Percentiles rank a stretch among this genome's conserved stretches.
phyloP scores from a whole-genome alignment of 2,113 vertebrate genomes.

The Poeciliopsis retropinna region DNA sequence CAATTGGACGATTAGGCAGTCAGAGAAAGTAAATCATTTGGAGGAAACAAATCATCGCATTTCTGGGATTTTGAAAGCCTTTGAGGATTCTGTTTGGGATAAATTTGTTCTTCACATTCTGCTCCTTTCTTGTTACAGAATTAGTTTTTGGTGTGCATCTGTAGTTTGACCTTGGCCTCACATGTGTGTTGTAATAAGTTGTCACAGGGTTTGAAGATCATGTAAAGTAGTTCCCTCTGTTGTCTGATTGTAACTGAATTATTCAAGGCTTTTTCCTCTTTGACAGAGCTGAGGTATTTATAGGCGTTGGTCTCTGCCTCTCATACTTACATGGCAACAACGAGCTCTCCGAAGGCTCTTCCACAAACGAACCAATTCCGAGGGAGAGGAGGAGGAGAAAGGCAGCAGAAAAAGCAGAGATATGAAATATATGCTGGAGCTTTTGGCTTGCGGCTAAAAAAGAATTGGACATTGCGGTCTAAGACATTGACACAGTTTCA shows the following conservation, averaged over 20 bases:
- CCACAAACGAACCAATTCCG: slow-evolving; percentile 46
- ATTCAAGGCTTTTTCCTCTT: slow-evolving; percentile 61
- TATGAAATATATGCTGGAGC: slow-evolving; percentile 33
- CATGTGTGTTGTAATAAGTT: slow-evolving; percentile 8
- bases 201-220: slow-evolving; percentile 42
- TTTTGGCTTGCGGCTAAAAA: slow-evolving; percentile 53
- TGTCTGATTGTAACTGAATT: slow-evolving; percentile 64
- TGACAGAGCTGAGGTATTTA: slow-evolving; percentile 70
- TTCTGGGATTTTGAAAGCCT: neutral
- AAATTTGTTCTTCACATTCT: neutral
- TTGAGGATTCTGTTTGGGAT: neutral
- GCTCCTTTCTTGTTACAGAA: neutral
- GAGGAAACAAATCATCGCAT: neutral
- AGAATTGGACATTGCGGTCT: slow-evolving; percentile 31
- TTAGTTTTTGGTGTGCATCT: slow-evolving; percentile 7
- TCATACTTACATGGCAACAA: slow-evolving; percentile 53
- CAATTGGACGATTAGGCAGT: neutral
- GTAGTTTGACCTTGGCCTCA: slow-evolving; percentile 46
- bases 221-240: slow-evolving; percentile 45
- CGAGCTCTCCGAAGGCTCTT: slow-evolving; percentile 55
- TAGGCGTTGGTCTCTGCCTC: slow-evolving; percentile 59
- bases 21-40: neutral
- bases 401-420: slow-evolving; percentile 30
- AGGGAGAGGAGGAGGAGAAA: slow-evolving; percentile 33
- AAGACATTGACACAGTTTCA: slow-evolving; percentile 24